These are phyloP conservation scores for Drosophila ogumai DNA, from an alignment of 1,140 invertebrate species.

Conservation along the genomic window DNA sequence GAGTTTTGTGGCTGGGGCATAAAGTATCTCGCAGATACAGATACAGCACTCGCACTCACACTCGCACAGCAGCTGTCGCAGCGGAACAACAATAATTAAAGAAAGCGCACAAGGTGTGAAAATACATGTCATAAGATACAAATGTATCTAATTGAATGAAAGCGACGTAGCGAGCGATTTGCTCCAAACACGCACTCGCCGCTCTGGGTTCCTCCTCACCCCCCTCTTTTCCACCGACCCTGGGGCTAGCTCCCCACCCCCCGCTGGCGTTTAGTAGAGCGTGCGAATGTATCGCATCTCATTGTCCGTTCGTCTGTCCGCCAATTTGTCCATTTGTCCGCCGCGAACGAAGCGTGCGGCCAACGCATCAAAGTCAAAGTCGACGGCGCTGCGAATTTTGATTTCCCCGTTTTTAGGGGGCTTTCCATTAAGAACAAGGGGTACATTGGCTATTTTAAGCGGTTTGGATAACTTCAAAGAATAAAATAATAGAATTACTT, in stretches of 20 bases:
- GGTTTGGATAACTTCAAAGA: background rate
- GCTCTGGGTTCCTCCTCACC: background rate
- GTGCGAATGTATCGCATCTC: slow-evolving; percentile 57
- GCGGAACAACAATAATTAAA: slow-evolving; percentile 44
- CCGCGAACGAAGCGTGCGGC: slow-evolving; percentile 50
- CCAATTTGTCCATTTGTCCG: slow-evolving; percentile 25
- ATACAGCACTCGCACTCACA: slow-evolving; percentile 20
- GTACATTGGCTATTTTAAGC: slow-evolving; percentile 13
- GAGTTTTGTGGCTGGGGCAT: slow-evolving; percentile 53
- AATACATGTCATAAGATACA: slow-evolving; percentile 83
- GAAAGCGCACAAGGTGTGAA: slow-evolving; percentile 77
- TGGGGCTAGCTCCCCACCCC: background rate
- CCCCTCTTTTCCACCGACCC: background rate
- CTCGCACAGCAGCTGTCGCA: slow-evolving; percentile 17
- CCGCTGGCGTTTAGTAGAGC: slow-evolving; percentile 43
- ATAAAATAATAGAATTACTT: background rate
- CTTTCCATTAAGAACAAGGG: slow-evolving; percentile 7
- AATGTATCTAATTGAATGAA: slow-evolving; percentile 83
- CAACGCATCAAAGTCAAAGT: slow-evolving; percentile 78
- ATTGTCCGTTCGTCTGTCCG: slow-evolving; percentile 15
- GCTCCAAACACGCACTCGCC: slow-evolving; percentile 68
- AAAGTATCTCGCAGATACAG: slow-evolving; percentile 68
- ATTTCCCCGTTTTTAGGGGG: slow-evolving; percentile 41
- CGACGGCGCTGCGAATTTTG: slow-evolving; percentile 53
- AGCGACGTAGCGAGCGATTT: slow-evolving; percentile 66